Evolutionary conservation across 2,888 invertebrate species (phyloP).

Genomic region (Lycocerus yunnanus): DNA sequence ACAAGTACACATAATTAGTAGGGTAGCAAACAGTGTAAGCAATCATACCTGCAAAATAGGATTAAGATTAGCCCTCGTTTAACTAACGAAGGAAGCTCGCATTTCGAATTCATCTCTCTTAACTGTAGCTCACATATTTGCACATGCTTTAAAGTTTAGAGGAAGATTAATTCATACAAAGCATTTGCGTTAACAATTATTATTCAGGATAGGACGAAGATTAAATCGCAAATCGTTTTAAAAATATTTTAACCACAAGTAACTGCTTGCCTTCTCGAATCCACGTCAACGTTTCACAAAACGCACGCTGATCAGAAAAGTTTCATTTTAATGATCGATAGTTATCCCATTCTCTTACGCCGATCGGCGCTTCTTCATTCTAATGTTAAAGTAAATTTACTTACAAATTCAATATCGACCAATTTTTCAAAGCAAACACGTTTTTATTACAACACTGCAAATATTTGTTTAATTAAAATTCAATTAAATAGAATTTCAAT

Average conservation of each 20-base stretch:
- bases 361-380: neutral
- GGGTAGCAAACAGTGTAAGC: slow-evolving; percentile 20
- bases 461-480: neutral
- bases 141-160: neutral
- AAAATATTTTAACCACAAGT: neutral
- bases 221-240: neutral
- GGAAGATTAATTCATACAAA: neutral
- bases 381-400: neutral
- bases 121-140: slow-evolving; percentile 3
- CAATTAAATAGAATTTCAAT: neutral
- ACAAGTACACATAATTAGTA: slow-evolving; percentile 19
- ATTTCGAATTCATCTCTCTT: slow-evolving; percentile 6
- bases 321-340: neutral
- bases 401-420: neutral
- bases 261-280: neutral
- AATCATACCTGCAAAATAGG: slow-evolving; percentile 28
- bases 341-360: neutral
- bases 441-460: neutral
- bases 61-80: slow-evolving; percentile 28
- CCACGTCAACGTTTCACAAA: neutral
- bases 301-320: no score
- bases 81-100: slow-evolving; percentile 22
- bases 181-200: neutral
- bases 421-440: neutral
- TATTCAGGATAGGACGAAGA: neutral